Base-by-base conservation (phyloP, 2,113 vertebrate genomes). In the Pampusana beccarii region DNA sequence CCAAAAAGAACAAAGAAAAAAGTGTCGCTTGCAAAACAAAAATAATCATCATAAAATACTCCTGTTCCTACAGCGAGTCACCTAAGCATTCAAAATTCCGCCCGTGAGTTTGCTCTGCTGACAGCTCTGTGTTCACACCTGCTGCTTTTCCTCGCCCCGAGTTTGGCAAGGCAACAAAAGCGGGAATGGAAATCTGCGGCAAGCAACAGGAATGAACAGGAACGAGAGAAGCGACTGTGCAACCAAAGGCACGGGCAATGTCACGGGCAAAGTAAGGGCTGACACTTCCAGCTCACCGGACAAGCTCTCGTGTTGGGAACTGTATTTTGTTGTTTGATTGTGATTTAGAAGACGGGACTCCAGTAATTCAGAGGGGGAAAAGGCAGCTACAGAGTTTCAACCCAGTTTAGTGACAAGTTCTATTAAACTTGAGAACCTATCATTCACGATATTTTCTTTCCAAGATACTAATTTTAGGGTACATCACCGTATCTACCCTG, bases 91-190 rank as follows among this genome's bases (percentile, higher is more conserved):
- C 66, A 75, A 85, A 91, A 86, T 51, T 26, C 26, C 0, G 0
- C 69, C 80, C 57, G 6, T 11, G 64, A 60, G 64, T 21, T 78
- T 58, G 58, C 44, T 86, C 86, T 64, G 67, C 58, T 80, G 62
- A 92, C 88, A 93, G 92, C 74, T 74, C 56, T 14, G 40, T 40
- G 71, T 58, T 93, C 66, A 69, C 36, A 91, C 90, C 81, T 92
- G 85, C 93, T 94, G 92, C 62, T 94, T 90, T 78, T 90, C 81
- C 90, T 88, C 9, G 4, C 74, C 80, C 88, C 13, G 54, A 58
- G 36, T 29, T 23, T 67, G 74, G 81, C 88, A 95, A 95, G 85
- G 62, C 80, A 88, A 48, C 28, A 56, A 48, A 85, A 73, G 56
- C 70, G 51, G 87, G 69, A 77, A 90, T 64, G 58, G 90, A 83